phyloP scores from a whole-genome alignment of 2,888 invertebrate genomes.

The Lysandra bellargus region DNA sequence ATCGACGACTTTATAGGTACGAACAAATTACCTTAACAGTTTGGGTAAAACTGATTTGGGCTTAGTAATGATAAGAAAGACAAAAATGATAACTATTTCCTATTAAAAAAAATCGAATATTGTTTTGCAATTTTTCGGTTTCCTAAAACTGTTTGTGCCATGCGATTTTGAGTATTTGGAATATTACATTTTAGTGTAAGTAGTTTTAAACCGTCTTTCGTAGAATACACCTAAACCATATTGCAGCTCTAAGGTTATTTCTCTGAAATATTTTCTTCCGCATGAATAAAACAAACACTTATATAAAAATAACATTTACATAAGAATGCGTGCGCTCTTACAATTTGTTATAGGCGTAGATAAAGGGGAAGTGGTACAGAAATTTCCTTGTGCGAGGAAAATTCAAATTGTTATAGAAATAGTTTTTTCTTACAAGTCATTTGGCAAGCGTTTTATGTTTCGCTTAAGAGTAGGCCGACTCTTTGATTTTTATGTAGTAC shows the following conservation, averaged over 20 bases:
- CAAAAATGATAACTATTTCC: too few species aligned
- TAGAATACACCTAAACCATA: background rate
- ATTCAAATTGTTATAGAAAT: conserved; percentile 28
- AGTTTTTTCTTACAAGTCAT: conserved; percentile 21
- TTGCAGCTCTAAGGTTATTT: conserved; percentile 1
- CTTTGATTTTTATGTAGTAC: background rate
- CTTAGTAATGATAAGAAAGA: background rate
- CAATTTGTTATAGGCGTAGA: conserved; percentile 14
- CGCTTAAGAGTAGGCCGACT: background rate
- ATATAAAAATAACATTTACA: conserved; percentile 23
- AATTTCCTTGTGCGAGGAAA: background rate
- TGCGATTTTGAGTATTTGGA: too few species aligned
- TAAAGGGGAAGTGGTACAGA: background rate
- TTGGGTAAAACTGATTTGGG: background rate
- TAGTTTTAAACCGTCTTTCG: background rate
- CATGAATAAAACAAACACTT: conserved; percentile 20
- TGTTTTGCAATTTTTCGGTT: too few species aligned
- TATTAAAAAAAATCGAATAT: too few species aligned
- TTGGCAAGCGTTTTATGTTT: conserved; percentile 25
- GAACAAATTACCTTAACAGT: background rate
- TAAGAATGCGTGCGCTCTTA: conserved; percentile 12
- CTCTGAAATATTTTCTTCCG: background rate
- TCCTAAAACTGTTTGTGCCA: too few species aligned
- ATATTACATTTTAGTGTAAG: background rate
- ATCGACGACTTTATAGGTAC: background rate